Conservation (phyloP, 2,797 vertebrate species). For the Leontocebus nigricollis region DNA sequence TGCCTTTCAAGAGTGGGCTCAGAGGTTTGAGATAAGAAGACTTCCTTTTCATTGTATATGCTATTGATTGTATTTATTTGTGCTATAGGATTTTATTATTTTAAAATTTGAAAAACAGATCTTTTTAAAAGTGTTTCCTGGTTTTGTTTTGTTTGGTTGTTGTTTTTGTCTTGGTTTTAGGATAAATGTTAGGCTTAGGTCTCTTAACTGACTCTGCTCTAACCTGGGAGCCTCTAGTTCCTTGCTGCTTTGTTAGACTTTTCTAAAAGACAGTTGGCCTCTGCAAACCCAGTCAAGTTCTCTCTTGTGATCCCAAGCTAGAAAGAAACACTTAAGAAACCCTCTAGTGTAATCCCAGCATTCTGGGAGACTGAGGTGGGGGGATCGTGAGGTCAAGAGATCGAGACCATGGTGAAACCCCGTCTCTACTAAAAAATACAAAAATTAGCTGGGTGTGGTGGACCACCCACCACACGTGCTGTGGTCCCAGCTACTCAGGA, state of each 20-base stretch:
- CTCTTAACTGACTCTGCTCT: neutral
- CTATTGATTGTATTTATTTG: neutral
- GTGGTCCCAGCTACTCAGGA: too few species aligned
- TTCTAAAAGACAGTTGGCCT: neutral
- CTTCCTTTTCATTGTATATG: neutral
- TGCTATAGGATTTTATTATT: neutral
- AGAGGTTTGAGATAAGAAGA: neutral
- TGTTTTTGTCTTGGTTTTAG: conserved; percentile 32
- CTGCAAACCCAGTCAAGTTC: neutral
- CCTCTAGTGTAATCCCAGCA: too few species aligned
- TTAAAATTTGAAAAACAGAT: neutral
- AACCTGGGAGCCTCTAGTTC: neutral
- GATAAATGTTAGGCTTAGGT: neutral
- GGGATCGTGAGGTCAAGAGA: too few species aligned
- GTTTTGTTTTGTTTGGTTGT: neutral
- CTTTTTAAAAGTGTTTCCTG: neutral
- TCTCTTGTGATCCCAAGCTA: neutral
- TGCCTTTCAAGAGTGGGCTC: neutral
- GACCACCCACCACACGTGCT: too few species aligned
- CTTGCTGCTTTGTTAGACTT: neutral
- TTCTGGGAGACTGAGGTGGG: too few species aligned
- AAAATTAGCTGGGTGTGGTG: too few species aligned
- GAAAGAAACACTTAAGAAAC: neutral
- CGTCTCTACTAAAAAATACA: too few species aligned
- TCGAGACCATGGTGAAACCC: too few species aligned